These are phyloP conservation scores for Lineus longissimus DNA, from an alignment of 1,140 invertebrate genomes.

Conservation along the genomic window DNA sequence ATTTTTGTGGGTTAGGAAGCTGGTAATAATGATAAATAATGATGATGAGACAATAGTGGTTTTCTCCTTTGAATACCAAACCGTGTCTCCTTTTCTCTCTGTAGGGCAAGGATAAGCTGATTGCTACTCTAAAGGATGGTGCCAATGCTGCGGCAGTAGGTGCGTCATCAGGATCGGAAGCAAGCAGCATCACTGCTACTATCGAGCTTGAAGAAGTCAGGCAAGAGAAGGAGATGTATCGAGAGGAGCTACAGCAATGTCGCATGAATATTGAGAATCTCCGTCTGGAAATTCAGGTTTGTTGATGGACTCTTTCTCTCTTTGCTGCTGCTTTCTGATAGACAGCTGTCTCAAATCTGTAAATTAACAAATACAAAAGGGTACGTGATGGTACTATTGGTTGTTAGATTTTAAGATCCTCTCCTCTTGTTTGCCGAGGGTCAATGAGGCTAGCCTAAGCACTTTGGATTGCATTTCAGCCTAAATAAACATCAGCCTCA, in stretches of 20 bases:
- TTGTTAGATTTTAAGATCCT: too few relatives aligned
- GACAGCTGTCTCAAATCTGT: too few relatives aligned
- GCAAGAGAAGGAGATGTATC: constrained; percentile 63
- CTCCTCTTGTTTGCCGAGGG: too few relatives aligned
- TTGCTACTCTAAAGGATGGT: constrained; percentile 62
- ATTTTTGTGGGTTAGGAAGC: background rate
- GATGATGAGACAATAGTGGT: too few relatives aligned
- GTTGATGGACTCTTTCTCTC: background rate
- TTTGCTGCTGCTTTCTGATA: background rate
- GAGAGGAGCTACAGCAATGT: constrained; percentile 61
- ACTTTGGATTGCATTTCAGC: too few relatives aligned
- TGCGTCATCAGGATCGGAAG: constrained; percentile 42
- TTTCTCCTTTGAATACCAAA: too few relatives aligned
- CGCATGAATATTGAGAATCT: constrained; percentile 58
- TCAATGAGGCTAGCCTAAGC: too few relatives aligned
- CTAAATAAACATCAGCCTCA: too few relatives aligned
- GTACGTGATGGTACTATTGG: too few relatives aligned
- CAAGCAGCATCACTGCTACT: constrained; percentile 30
- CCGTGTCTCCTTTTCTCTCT: constrained; percentile 17
- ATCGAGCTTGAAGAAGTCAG: constrained; percentile 56
- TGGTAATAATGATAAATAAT: background rate
- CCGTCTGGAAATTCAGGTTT: constrained; percentile 58
- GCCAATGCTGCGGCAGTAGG: constrained; percentile 35
- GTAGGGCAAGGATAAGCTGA: constrained; percentile 73
- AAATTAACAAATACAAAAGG: too few relatives aligned